Evolutionary conservation across 2,113 vertebrate species (phyloP), one percentile per base, ranked within the genome.

Genomic region (Mixornis gularis): DNA sequence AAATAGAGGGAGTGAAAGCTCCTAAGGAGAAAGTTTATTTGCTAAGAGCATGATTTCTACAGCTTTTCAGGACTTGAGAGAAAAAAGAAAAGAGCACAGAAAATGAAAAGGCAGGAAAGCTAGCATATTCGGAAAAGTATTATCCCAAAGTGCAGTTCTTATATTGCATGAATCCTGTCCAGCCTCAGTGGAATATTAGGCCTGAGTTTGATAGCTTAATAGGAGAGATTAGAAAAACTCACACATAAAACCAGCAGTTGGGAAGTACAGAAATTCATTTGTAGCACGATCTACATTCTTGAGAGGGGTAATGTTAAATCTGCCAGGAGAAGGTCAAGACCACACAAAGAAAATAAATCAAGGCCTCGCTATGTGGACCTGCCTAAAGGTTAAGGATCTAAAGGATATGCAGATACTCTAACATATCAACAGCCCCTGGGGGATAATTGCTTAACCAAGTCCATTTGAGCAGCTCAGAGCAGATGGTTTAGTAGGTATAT

Each of bases 351-450:
- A 89, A 97, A 97, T 98, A 97, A 98, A 98, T 97, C 97, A 97
- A 69, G 73, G 71, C 89, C 84, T 96, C 4, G 55, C 93, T 94
- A 95, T 92, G 89, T 74, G 74, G 94, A 96, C 95, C 84, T 94
- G 94, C 79, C 92, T 96, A 97, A 98, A 98, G 96, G 97, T 97
- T 97, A 97, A 96, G 93, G 77, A 97, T 82, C 96, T 95, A 97
- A 97, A 94, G 94, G 90, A 97, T 88, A 96, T 95, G 93, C 59
- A 95, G 84, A 95, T 96, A 95, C 77, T 92, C 94, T 78, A 95
- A 94, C 92, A 58, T 76, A 93, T 69, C 93, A 96, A 95, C 95
- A 87, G 90, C 36, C 90, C 87, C 85, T 87, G 58, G 48, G 65
- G 90, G 52, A 82, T 70, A 95, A 96, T 97, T 91, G 94, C 84